Evolutionary conservation across 2,113 vertebrate genomes (phyloP), one percentile per base, ranked within the genome.

Genomic region (Canis aureus): DNA sequence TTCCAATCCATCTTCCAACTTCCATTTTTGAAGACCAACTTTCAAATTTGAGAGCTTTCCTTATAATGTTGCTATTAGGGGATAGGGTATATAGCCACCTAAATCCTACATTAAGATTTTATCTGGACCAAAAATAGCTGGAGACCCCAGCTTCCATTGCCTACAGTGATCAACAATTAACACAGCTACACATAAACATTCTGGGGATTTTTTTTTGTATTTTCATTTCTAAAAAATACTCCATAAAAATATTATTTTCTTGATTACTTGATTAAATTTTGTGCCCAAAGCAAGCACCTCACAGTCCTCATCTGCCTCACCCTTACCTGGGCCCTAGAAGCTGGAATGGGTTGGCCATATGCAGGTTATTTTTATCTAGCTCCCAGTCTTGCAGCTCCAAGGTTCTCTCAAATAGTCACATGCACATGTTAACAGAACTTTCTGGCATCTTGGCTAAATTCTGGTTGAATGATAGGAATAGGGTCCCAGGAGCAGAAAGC

Each of bases 221-320:
- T 86, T 80, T 73, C 2, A 51, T 35, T 76, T 85, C 67, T 51
- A 25, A n/a, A 76, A 96, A 81, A 29, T 32, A 78, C 5, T 88
- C 23, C n/a, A 94, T 83, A 12, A 67, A 88, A 60, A 57, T 89
- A 69, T 53, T 87, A 59, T 5, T 94, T 62, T 91, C 35, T 69
- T 35, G 43, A n/a, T 79, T 71, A 43, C 32, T 74, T 29, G 27
- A 55, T 66, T 38, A 78, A 49, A 62, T 64, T 88, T 76, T 60
- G n/a, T 17, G 59, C 59, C n/a, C 20, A 32, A 67, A 11, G 19
- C 25, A 51, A 62, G 5, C 13, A 23, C 38, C 20, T 13, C 35
- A 7, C 35, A 32, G 32, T 2, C 27, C 60, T 78, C 12, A 19
- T 17, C 5, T 0, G 0, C n/a, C 16, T 81, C 11, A 6, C 20